Evolutionary conservation across 2,888 invertebrate genomes (phyloP).

Genomic region (Ichneumoninae sp.): DNA sequence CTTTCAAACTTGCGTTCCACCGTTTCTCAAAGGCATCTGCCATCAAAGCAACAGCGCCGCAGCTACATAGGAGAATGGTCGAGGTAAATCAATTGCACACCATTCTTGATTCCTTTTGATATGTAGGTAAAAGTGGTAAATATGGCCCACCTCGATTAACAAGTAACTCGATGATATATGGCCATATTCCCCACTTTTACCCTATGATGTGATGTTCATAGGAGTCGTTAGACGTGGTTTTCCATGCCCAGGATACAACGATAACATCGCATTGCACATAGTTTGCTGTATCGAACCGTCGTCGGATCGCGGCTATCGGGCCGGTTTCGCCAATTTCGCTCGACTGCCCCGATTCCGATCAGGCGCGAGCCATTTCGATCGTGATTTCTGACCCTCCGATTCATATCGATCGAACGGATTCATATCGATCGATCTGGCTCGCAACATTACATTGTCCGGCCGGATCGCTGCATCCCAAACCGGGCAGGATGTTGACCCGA

Average conservation of each 20-base stretch:
- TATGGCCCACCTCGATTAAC: too few species aligned
- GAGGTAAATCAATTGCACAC: not conserved
- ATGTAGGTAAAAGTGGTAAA: too few species aligned
- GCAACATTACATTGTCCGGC: slow-evolving; percentile 46
- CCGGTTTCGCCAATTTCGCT: slow-evolving; percentile 23
- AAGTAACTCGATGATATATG: too few species aligned
- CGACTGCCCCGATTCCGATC: slow-evolving; percentile 45
- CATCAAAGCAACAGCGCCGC: not conserved
- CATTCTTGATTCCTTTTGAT: too few species aligned
- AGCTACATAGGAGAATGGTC: not conserved
- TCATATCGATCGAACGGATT: slow-evolving; percentile 36
- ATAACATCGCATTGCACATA: too few species aligned
- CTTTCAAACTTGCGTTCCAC: not conserved
- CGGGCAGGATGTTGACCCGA: slow-evolving; percentile 75
- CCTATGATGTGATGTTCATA: not conserved
- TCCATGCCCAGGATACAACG: too few species aligned
- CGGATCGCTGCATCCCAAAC: slow-evolving; percentile 74
- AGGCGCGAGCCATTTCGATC: slow-evolving; percentile 51
- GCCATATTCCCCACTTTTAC: too few species aligned
- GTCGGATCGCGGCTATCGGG: slow-evolving; percentile 1
- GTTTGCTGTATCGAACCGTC: not conserved
- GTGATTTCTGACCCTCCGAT: slow-evolving; percentile 32
- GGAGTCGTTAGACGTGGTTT: not conserved
- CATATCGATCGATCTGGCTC: slow-evolving; percentile 34
- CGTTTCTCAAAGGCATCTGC: not conserved